Conservation (phyloP, 2,113 vertebrate species). For the Tichodroma muraria region DNA sequence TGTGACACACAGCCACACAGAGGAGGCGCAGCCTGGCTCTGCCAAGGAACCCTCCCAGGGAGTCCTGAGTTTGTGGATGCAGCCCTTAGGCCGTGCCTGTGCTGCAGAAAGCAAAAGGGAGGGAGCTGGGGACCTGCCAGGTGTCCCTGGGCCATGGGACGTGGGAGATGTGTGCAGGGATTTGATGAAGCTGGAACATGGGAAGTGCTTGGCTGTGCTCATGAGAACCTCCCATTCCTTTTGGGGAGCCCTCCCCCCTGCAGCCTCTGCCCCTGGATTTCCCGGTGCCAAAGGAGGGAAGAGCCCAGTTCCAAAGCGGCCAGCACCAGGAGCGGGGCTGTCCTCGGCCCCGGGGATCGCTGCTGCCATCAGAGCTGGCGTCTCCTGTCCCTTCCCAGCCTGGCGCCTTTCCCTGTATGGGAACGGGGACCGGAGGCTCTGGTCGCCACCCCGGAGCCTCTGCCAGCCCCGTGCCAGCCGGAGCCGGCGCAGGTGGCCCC, state of each 20-base stretch:
- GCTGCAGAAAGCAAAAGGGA: not conserved
- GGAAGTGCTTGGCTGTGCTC: rapidly evolving
- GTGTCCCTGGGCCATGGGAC: not conserved
- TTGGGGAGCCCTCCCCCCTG: not conserved
- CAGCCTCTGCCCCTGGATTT: too few relatives aligned
- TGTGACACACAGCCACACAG: not conserved
- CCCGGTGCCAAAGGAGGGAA: not conserved
- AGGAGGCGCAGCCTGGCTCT: not conserved
- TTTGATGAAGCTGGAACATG: rapidly evolving
- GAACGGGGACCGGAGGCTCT: rapidly evolving
- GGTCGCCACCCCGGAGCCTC: not conserved
- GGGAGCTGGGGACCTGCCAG: not conserved
- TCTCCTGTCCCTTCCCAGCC: not conserved
- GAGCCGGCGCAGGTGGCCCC: not conserved
- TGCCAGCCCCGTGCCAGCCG: not conserved
- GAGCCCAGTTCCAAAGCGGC: not conserved
- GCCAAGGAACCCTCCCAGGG: not conserved
- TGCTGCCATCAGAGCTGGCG: not conserved
- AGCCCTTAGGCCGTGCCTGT: not conserved
- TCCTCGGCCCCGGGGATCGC: not conserved
- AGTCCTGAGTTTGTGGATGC: not conserved
- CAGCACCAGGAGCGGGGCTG: not conserved
- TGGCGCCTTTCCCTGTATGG: not conserved
- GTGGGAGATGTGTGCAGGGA: not conserved
- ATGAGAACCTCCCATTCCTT: rapidly evolving